A percentile compares a stretch with the other conserved stretches of the same genome.
Conservation (phyloP, 2,113 vertebrate species). For the Psephotus haematonotus region DNA sequence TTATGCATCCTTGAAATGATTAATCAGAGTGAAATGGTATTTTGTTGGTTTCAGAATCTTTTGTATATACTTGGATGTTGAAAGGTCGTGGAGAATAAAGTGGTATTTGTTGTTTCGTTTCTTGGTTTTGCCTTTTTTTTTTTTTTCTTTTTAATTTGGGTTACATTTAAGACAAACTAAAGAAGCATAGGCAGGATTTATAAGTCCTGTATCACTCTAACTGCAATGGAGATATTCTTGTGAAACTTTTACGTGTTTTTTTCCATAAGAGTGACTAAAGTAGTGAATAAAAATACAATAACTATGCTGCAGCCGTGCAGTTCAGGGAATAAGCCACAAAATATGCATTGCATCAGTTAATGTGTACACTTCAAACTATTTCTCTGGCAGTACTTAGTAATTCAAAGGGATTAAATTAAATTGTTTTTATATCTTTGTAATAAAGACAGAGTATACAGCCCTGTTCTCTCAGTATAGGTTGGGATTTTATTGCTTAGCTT, state of each 20-base stretch:
- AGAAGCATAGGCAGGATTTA: background rate
- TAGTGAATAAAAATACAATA: conserved; percentile 23
- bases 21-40: background rate
- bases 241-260: background rate
- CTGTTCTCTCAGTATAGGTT: background rate
- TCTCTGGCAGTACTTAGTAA: conserved; percentile 11
- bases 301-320: background rate
- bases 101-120: background rate
- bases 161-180: background rate
- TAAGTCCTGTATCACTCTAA: background rate
- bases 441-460: background rate
- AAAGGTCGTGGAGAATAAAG: background rate
- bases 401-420: conserved; percentile 42
- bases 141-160: background rate
- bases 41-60: background rate
- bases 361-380: background rate
- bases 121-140: background rate
- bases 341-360: background rate
- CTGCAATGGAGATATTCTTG: background rate
- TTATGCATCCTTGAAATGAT: background rate
- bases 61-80: background rate
- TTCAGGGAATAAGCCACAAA: conserved; percentile 34
- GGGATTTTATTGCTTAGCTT: conserved; percentile 26
- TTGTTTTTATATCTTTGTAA: conserved; percentile 20
- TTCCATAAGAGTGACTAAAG: conserved; percentile 14